phyloP scores from a whole-genome alignment of 2,113 vertebrate genomes.

The Equus quagga region DNA sequence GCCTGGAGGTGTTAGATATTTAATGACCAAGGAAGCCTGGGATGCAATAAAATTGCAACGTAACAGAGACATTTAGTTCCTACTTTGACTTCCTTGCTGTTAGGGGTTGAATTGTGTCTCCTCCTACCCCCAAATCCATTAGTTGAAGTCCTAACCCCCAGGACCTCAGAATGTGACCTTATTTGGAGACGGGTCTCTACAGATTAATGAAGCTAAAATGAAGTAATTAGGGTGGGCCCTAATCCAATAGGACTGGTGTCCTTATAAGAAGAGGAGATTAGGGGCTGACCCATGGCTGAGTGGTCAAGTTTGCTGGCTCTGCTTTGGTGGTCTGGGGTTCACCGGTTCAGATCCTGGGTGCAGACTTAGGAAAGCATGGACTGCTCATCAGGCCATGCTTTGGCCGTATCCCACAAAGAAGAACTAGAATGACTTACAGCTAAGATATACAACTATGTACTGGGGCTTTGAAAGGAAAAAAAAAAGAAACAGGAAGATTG shows the following conservation, averaged over 20 bases:
- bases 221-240: background rate
- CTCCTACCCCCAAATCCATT: background rate
- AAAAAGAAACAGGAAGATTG: too few species aligned
- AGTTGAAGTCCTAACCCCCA: background rate
- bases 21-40: background rate
- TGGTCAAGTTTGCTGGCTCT: too few species aligned
- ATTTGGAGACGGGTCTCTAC: background rate
- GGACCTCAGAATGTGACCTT: background rate
- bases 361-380: too few species aligned
- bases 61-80: background rate
- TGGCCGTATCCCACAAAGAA: too few species aligned
- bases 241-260: background rate
- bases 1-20: background rate
- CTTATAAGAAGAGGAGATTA: background rate
- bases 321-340: too few species aligned
- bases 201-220: background rate
- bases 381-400: too few species aligned
- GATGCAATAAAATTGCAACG: fast-evolving
- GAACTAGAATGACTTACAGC: too few species aligned
- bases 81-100: background rate
- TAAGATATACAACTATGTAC: too few species aligned
- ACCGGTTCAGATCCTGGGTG: too few species aligned
- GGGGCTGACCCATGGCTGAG: too few species aligned
- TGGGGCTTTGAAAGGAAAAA: too few species aligned
- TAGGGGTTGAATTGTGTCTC: background rate